Evolutionary conservation across 2,797 vertebrate species (phyloP).

Genomic region (Mormyrops attenuatus): DNA sequence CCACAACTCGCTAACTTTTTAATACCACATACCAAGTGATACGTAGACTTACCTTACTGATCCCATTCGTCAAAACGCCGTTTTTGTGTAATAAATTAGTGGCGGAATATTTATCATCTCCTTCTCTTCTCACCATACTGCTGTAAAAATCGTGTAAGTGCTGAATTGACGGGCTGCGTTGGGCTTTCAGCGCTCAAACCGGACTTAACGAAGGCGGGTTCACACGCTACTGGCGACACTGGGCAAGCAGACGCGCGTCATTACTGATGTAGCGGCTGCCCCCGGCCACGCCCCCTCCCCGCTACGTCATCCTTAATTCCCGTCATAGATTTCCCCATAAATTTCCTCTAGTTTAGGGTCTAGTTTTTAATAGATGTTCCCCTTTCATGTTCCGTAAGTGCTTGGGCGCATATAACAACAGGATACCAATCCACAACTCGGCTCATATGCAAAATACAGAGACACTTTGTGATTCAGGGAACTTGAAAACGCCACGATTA

Average conservation of each 20-base stretch:
- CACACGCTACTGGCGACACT: not conserved
- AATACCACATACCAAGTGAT: not conserved
- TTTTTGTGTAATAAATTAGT: conserved; percentile 57
- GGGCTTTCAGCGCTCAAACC: not conserved
- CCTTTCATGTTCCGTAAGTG: not conserved
- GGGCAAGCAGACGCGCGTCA: not conserved
- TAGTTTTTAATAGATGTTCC: not conserved
- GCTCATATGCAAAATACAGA: not conserved
- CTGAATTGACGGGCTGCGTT: too few species aligned
- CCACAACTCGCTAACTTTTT: not conserved
- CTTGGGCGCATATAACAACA: not conserved
- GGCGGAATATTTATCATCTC: conserved; percentile 62
- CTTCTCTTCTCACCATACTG: conserved; percentile 67
- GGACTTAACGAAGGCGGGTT: not conserved
- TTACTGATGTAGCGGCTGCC: not conserved
- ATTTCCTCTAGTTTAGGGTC: not conserved
- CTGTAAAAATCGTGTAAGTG: not conserved
- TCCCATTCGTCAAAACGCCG: conserved; percentile 39
- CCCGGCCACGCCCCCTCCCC: not conserved
- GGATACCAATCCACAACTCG: not conserved
- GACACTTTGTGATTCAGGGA: not conserved
- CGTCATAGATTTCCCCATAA: not conserved
- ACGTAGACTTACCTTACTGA: conserved; percentile 50
- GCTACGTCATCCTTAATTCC: not conserved
- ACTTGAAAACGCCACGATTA: not conserved